These are phyloP conservation scores for Tichodroma muraria DNA, from an alignment of 2,113 vertebrate genomes.

Conservation along the genomic window DNA sequence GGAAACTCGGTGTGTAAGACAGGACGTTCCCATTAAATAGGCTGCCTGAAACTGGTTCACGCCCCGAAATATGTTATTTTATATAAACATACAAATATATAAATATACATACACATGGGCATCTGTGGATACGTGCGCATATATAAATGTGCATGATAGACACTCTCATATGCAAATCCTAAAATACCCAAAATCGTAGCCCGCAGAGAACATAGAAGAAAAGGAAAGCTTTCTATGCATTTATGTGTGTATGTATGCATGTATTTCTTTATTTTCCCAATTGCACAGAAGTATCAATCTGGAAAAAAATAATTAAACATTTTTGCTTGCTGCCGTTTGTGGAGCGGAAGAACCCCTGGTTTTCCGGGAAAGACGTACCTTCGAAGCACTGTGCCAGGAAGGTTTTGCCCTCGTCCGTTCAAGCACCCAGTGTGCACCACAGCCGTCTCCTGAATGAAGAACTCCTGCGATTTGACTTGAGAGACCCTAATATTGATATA, in stretches of 20 bases:
- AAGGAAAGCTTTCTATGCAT: not conserved
- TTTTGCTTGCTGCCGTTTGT: not conserved
- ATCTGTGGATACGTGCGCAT: not conserved
- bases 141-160: not conserved
- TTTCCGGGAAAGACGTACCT: not conserved
- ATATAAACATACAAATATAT: not conserved
- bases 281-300: not conserved
- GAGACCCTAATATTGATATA: slow-evolving; percentile 47
- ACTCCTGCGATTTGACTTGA: not conserved
- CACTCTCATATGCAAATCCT: not conserved
- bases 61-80: not conserved
- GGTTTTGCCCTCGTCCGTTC: not conserved
- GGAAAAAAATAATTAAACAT: not conserved
- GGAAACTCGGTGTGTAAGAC: slow-evolving; percentile 3
- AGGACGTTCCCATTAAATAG: not conserved
- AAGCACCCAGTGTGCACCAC: not conserved
- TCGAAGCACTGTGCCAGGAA: not conserved
- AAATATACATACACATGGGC: not conserved
- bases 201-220: not conserved
- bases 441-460: not conserved
- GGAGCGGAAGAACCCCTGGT: not conserved
- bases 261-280: not conserved
- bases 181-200: not conserved
- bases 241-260: not conserved
- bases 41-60: not conserved